Percentiles rank a stretch among this genome's conserved stretches.
Evolutionary conservation across 2,888 invertebrate species (phyloP).

Genomic region (Apamea sordens): DNA sequence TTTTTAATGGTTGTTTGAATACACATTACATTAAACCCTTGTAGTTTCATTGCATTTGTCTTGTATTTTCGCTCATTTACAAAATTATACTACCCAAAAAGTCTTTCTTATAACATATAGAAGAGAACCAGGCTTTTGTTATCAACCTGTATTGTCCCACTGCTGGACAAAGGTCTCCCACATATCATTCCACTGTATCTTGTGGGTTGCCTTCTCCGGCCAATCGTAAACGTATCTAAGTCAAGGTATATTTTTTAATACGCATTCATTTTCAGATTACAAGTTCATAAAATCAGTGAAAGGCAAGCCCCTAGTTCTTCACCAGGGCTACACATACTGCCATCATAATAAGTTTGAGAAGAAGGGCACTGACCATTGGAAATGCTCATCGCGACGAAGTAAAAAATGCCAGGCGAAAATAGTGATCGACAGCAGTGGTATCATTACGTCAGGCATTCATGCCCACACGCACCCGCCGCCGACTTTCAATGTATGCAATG

Average conservation of each 20-base stretch:
- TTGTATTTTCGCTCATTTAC: not conserved
- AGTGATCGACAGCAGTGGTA: constrained; percentile 27
- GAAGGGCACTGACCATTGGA: constrained; percentile 49
- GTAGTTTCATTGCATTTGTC: not conserved
- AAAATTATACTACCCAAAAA: not conserved
- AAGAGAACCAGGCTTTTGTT: not conserved
- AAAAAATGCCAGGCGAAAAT: constrained; percentile 38
- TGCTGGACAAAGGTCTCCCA: not conserved
- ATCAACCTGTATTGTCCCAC: not conserved
- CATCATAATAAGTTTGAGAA: constrained; percentile 35
- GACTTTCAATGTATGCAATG: constrained; percentile 25
- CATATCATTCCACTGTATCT: not conserved
- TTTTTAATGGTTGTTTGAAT: not conserved
- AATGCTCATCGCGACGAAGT: constrained; percentile 38
- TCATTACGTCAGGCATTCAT: constrained; percentile 15
- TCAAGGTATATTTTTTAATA: not conserved
- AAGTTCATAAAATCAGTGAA: constrained; percentile 34
- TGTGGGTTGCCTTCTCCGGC: not conserved
- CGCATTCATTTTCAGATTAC: constrained; percentile 28
- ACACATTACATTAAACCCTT: not conserved
- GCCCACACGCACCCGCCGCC: constrained; percentile 28
- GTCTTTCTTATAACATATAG: not conserved
- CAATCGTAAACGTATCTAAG: not conserved
- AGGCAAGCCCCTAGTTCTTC: constrained; percentile 31
- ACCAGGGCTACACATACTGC: constrained; percentile 46